phyloP scores from a whole-genome alignment of 2,797 vertebrate genomes.

The Microctenopoma lineatum region DNA sequence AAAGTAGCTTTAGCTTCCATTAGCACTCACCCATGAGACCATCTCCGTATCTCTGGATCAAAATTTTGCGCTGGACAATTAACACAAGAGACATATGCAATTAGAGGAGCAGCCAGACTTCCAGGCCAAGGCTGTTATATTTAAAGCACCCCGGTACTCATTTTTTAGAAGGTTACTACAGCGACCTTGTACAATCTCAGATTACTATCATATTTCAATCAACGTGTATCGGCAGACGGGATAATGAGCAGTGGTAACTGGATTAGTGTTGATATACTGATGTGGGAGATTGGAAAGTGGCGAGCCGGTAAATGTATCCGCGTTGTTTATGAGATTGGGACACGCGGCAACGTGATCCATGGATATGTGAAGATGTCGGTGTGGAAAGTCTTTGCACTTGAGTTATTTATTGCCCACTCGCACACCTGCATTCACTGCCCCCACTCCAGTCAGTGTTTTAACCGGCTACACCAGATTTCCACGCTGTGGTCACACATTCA shows the following conservation, averaged over 20 bases:
- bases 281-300: slow-evolving; percentile 63
- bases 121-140: slow-evolving; percentile 46
- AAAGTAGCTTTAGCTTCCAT: slow-evolving; percentile 22
- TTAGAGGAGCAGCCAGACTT: slow-evolving; percentile 24
- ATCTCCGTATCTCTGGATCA: slow-evolving; percentile 25
- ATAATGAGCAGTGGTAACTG: slow-evolving; percentile 73
- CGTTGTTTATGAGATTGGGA: slow-evolving; percentile 56
- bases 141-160: slow-evolving; percentile 61
- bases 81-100: slow-evolving; percentile 34
- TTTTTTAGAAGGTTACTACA: slow-evolving; percentile 62
- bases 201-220: slow-evolving; percentile 80
- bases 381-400: neutral
- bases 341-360: slow-evolving; percentile 61
- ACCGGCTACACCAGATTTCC: neutral
- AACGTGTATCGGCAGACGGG: slow-evolving; percentile 64
- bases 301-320: slow-evolving; percentile 52
- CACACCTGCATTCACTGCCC: too few relatives aligned
- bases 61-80: slow-evolving; percentile 20
- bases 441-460: neutral
- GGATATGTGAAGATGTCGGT: neutral
- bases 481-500: too few relatives aligned
- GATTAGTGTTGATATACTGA: slow-evolving; percentile 74
- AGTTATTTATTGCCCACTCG: slow-evolving; percentile 12
- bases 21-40: slow-evolving; percentile 17
- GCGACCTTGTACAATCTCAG: slow-evolving; percentile 73